Conservation (phyloP, 2,888 invertebrate genomes). For the Drosophila mettleri region DNA sequence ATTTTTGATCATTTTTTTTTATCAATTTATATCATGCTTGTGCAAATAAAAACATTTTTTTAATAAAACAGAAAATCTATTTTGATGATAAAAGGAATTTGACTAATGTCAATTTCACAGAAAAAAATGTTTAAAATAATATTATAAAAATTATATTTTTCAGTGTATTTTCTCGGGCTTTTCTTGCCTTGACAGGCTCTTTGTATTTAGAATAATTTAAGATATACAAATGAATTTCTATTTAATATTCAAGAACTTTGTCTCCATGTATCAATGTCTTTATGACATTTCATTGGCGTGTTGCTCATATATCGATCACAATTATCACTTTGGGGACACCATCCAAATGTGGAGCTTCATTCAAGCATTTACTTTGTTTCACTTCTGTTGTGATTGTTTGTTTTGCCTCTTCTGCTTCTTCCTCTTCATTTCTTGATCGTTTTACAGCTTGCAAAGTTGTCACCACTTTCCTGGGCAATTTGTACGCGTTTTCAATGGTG, state of each 20-base stretch:
- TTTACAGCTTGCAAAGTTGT: constrained; percentile 66
- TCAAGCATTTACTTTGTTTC: constrained; percentile 58
- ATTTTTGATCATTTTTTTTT: background rate
- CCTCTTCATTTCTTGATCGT: constrained; percentile 39
- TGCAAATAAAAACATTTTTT: no score
- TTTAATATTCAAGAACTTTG: background rate
- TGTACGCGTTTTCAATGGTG: constrained; percentile 73
- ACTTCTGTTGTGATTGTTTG: constrained; percentile 21
- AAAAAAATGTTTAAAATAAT: background rate
- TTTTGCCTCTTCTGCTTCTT: background rate
- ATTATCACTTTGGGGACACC: constrained; percentile 31
- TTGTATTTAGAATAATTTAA: background rate
- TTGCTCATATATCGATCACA: constrained; percentile 49
- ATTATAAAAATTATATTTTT: background rate
- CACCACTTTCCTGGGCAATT: constrained; percentile 82
- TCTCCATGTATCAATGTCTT: constrained; percentile 23
- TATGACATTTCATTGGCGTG: constrained; percentile 15
- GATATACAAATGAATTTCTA: background rate
- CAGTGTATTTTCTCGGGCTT: background rate
- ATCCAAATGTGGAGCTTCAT: constrained; percentile 28
- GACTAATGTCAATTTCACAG: no score
- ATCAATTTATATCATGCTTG: background rate
- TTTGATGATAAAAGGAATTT: no score
- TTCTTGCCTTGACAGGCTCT: background rate
- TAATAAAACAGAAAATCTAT: no score